These are phyloP conservation scores for Anomalospiza imberbis DNA, from an alignment of 2,797 vertebrate species.

Conservation along the genomic window DNA sequence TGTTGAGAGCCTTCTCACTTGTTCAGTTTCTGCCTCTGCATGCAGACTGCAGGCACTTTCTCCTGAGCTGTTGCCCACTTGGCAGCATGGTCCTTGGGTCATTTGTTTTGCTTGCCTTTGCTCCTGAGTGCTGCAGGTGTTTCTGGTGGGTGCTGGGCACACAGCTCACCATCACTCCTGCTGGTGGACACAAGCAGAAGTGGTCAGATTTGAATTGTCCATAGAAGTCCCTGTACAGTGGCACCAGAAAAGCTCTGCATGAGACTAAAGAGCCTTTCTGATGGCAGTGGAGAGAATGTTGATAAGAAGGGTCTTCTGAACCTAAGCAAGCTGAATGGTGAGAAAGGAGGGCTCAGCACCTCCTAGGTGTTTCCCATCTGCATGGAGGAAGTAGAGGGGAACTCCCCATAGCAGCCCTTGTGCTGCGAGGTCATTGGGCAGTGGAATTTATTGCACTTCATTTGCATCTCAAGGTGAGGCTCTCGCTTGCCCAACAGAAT, in stretches of 20 bases:
- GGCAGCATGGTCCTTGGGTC: neutral
- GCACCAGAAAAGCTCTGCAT: neutral
- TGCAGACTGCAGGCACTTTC: neutral
- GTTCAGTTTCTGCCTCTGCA: neutral
- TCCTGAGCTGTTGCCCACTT: neutral
- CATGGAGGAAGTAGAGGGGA: rapidly evolving
- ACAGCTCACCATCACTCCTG: neutral
- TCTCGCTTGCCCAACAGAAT: neutral
- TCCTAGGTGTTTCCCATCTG: neutral
- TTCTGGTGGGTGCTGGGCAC: neutral
- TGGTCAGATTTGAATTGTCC: neutral
- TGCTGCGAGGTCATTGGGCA: neutral
- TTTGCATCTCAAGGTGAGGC: neutral
- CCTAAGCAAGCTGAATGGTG: neutral
- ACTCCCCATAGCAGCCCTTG: neutral
- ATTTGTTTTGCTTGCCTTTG: neutral
- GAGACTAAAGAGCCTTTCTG: neutral
- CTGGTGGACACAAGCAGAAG: neutral
- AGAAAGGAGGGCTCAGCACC: rapidly evolving
- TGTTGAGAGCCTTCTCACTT: neutral
- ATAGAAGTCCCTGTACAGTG: neutral
- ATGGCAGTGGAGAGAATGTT: neutral
- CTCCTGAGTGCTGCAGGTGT: neutral
- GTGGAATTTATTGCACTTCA: neutral
- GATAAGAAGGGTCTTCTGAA: neutral